Evolutionary conservation across 37 sponge, comb jelly and placozoan genomes (phyloP).

Genomic region (Oopsacas minuta): DNA sequence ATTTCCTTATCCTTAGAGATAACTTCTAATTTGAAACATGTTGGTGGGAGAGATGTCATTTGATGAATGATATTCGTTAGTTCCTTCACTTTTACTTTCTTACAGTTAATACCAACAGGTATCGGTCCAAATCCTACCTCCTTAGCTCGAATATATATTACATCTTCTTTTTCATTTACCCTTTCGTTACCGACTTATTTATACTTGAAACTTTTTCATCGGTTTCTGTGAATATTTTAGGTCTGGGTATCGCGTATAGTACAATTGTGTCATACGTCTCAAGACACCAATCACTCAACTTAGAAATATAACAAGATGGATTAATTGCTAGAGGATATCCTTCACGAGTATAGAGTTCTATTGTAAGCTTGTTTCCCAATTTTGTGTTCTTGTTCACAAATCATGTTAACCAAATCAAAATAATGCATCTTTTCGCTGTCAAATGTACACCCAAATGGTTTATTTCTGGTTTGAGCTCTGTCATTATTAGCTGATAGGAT

Average conservation of each 20-base stretch:
- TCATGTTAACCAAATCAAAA: neutral
- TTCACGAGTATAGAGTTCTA: constrained; percentile 1
- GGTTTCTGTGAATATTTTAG: neutral
- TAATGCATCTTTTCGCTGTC: neutral
- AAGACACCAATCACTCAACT: neutral
- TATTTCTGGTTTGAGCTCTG: neutral
- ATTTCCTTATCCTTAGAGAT: too few relatives aligned
- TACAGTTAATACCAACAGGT: neutral
- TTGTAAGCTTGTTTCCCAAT: neutral
- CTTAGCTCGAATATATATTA: neutral
- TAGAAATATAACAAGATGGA: neutral
- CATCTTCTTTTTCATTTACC: neutral
- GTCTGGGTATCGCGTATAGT: neutral
- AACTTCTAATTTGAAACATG: neutral
- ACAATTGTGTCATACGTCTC: neutral
- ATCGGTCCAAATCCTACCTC: neutral
- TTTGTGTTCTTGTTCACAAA: neutral
- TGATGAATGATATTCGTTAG: neutral
- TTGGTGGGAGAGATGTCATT: neutral
- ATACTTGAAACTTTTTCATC: too few relatives aligned
- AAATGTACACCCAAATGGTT: neutral
- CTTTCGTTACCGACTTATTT: too few relatives aligned
- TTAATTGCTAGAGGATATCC: neutral
- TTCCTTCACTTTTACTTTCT: neutral
- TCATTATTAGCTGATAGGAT: neutral